Percentiles rank a stretch among this genome's conserved stretches.
phyloP scores from a whole-genome alignment of 1,140 invertebrate genomes.

The Hypsibius dujardini region DNA sequence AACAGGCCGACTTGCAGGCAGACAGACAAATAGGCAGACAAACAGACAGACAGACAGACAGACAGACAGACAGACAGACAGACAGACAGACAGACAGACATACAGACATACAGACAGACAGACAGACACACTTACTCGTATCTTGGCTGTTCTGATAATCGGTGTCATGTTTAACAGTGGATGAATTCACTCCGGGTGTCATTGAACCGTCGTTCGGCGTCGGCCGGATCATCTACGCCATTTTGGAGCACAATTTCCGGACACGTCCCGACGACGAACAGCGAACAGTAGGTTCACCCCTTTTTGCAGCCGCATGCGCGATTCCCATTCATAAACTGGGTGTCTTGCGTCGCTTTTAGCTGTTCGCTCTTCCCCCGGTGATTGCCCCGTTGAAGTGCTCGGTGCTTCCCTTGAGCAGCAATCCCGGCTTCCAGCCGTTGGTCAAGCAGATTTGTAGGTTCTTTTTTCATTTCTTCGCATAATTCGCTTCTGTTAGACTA shows the following conservation, averaged over 20 bases:
- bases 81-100: too few relatives aligned
- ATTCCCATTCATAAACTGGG: background rate
- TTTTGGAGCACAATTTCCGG: slow-evolving; percentile 89
- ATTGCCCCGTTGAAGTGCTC: slow-evolving; percentile 93
- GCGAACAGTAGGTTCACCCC: slow-evolving; percentile 47
- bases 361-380: slow-evolving; percentile 65
- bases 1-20: too few relatives aligned
- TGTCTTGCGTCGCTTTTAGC: slow-evolving; percentile 38
- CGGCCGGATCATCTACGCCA: slow-evolving; percentile 84
- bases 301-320: background rate
- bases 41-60: too few relatives aligned
- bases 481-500: too few relatives aligned
- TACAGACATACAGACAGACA: background rate
- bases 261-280: slow-evolving; percentile 80
- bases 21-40: too few relatives aligned
- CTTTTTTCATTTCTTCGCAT: too few relatives aligned
- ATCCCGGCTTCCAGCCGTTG: slow-evolving; percentile 68
- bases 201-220: slow-evolving; percentile 98
- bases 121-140: slow-evolving; percentile 1
- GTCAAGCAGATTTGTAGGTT: slow-evolving; percentile 57
- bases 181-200: slow-evolving; percentile 89
- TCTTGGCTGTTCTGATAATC: background rate
- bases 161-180: slow-evolving; percentile 40
- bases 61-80: too few relatives aligned
- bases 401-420: slow-evolving; percentile 74